phyloP scores from a whole-genome alignment of 2,888 invertebrate genomes.

The Isotomurus palustris region DNA sequence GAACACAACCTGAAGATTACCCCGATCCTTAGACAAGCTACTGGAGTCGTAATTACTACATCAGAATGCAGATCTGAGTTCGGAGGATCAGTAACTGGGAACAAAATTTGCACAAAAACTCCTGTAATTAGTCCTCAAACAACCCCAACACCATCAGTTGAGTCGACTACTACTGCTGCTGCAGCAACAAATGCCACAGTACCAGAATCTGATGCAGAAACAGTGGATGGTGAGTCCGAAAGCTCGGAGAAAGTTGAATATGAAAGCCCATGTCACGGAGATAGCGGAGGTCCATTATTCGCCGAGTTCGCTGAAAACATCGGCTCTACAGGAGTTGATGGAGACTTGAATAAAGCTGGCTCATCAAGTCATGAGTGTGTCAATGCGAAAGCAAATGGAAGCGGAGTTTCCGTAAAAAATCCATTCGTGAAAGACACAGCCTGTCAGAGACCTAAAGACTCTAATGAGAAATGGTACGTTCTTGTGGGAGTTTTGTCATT shows the following conservation, averaged over 20 bases:
- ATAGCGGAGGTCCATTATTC: slow-evolving; percentile 30
- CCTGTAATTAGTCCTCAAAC: slow-evolving; percentile 4
- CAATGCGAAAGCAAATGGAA: slow-evolving; percentile 29
- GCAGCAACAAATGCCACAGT: background rate
- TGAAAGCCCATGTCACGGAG: slow-evolving; percentile 12
- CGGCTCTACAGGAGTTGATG: slow-evolving; percentile 8
- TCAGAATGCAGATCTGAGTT: slow-evolving; percentile 29
- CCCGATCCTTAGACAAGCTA: slow-evolving; percentile 32
- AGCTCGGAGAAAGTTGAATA: slow-evolving; percentile 1
- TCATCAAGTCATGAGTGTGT: slow-evolving; percentile 32
- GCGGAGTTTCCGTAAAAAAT: slow-evolving; percentile 10
- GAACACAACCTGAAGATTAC: slow-evolving; percentile 20
- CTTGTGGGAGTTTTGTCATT: slow-evolving; percentile 36
- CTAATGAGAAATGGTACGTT: slow-evolving; percentile 29
- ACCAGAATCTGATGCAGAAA: slow-evolving; percentile 1
- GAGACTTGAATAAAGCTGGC: slow-evolving; percentile 19
- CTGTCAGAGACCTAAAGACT: slow-evolving; percentile 24
- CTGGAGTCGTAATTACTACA: slow-evolving; percentile 32
- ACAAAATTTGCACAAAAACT: slow-evolving; percentile 34
- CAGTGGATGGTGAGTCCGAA: background rate
- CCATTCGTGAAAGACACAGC: slow-evolving; percentile 1
- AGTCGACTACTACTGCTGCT: background rate
- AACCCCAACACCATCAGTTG: background rate
- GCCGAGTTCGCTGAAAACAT: slow-evolving; percentile 23
- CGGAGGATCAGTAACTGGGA: slow-evolving; percentile 35